Evolutionary conservation across 2,113 vertebrate genomes (phyloP), one percentile per base, ranked within the genome.

Genomic region (Heterochromis multidens): DNA sequence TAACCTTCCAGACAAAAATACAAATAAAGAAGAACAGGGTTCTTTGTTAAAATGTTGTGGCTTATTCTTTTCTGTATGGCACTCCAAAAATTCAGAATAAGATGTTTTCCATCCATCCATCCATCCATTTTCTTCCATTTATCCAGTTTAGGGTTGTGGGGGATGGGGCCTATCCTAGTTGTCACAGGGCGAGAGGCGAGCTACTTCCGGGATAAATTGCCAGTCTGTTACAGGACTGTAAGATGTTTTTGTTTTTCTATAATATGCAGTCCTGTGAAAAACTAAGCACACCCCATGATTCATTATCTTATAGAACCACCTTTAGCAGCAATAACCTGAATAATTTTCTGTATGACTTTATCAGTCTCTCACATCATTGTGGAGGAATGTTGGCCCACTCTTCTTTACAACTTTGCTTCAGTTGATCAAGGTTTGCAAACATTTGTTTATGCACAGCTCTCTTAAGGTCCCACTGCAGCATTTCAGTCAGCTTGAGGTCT

Each of bases 21-120:
- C 10, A 49, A 70, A 9, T 19, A 4, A 14, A 14, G 12, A 6
- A 72, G 40, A 23, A 72, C 16, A 29, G 23, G 6, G 27, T 3
- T 12, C 46, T 5, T 0, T 72, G 16, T 49, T 49, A 49, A 72
- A 72, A 70, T 49, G 23, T 12, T 70, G 27, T 16, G 46, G 23
- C 40, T 29, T 54, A n/a, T n/a, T 54, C 52, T 12, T 9, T n/a
- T 54, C 3, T 54, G 52, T 54, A 21, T 8, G 21, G 19, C 4
- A 4, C 8, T 54, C 7, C 37, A 54, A 49, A 17, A 43, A 43
- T 14, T 6, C 4, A 35, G 31, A 35, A 35, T 35, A 35, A 1
- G 0, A 62, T n/a, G n/a, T 62, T 62, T 33, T 37, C 12, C 21
- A 61, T 62, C 29, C 0, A 46, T 46, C 13, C 43, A 46, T 46